Percentiles rank a stretch among this genome's conserved stretches.
Evolutionary conservation across 2,113 vertebrate species (phyloP).

Genomic region (Nasalis larvatus): DNA sequence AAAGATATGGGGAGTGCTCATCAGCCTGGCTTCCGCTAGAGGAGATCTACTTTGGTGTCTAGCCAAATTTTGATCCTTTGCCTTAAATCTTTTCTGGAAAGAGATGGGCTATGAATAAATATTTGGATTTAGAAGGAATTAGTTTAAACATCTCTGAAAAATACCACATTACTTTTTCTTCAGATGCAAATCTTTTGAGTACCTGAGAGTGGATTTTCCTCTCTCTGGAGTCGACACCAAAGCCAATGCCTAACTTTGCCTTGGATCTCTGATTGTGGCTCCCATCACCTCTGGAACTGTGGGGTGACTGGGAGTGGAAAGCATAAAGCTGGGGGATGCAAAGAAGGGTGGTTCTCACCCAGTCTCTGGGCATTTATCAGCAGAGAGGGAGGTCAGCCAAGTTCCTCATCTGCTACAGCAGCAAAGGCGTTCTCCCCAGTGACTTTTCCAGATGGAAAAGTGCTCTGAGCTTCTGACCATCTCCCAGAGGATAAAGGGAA

Average conservation of each 20-base stretch:
- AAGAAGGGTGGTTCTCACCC: constrained; percentile 35
- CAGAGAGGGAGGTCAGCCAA: constrained; percentile 63
- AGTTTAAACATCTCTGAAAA: constrained; percentile 27
- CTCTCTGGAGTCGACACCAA: background rate
- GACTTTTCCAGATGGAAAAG: constrained; percentile 73
- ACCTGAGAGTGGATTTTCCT: background rate
- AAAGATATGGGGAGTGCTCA: background rate
- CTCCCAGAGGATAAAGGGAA: constrained; percentile 46
- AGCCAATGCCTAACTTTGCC: background rate
- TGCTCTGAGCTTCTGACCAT: constrained; percentile 49
- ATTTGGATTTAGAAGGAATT: constrained; percentile 48
- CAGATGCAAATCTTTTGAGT: background rate
- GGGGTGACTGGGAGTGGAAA: background rate
- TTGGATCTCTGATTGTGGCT: background rate
- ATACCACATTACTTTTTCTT: background rate
- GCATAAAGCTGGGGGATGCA: background rate
- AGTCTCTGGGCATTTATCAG: constrained; percentile 51
- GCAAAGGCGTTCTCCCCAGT: constrained; percentile 48
- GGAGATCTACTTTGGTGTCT: background rate
- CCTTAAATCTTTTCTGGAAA: constrained; percentile 53
- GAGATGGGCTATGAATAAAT: constrained; percentile 10
- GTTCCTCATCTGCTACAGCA: constrained; percentile 52
- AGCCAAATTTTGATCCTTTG: constrained; percentile 28
- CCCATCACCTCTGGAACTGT: background rate
- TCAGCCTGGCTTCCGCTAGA: background rate